Percentiles rank a stretch among this genome's conserved stretches.
Conservation (phyloP, 2,888 invertebrate species). For the Artemia sp. region DNA sequence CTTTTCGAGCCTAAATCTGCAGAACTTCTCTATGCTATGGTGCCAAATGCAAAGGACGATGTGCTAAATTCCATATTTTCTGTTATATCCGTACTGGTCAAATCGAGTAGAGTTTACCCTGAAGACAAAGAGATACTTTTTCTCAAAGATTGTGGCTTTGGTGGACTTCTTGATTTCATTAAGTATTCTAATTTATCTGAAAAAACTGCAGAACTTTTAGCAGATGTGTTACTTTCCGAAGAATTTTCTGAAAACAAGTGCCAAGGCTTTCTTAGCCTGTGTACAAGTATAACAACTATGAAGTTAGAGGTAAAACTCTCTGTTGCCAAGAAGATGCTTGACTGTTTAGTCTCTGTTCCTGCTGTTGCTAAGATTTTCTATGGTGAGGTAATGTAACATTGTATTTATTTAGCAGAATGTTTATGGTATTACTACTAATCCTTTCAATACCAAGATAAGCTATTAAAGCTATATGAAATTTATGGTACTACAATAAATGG, state of each 20-base stretch:
- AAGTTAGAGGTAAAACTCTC: neutral
- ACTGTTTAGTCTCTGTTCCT: neutral
- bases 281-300: neutral
- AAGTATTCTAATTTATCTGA: neutral
- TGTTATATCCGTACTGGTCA: neutral
- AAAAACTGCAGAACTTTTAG: neutral
- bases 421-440: too few relatives aligned
- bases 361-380: neutral
- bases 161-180: neutral
- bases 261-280: neutral
- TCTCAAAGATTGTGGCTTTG: neutral
- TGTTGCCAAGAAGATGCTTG: neutral
- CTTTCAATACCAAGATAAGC: too few relatives aligned
- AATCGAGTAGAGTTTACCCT: neutral
- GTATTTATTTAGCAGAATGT: neutral
- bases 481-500: too few relatives aligned
- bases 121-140: neutral
- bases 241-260: neutral
- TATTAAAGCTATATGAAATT: too few relatives aligned
- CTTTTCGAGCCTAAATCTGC: slow-evolving; percentile 9
- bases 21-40: neutral
- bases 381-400: neutral
- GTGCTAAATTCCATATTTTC: neutral
- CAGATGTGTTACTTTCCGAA: neutral
- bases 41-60: neutral